These are phyloP conservation scores for Cliona cf. orientalis DNA, from an alignment of 37 sponge, comb jelly and placozoan genomes.

Conservation along the genomic window DNA sequence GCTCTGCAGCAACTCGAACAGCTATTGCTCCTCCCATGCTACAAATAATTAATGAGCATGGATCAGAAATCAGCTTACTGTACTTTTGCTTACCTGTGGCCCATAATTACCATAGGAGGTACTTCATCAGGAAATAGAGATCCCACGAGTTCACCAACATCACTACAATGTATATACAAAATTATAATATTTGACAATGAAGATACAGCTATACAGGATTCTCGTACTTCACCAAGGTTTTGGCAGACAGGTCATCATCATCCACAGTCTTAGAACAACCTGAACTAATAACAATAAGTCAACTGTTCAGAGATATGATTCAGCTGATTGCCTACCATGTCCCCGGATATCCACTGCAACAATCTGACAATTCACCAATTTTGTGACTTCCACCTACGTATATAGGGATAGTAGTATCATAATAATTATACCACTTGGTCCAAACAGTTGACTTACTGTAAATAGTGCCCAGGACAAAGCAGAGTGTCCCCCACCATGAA, in stretches of 20 bases:
- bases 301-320: neutral
- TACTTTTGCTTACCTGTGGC: slow-evolving; percentile 75
- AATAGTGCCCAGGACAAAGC: slow-evolving; percentile 96
- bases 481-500: slow-evolving; percentile 98
- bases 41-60: neutral
- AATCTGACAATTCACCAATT: slow-evolving; percentile 58
- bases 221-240: slow-evolving; percentile 62
- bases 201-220: too few species aligned
- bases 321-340: slow-evolving; percentile 57
- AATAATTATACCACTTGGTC: neutral
- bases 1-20: slow-evolving; percentile 66
- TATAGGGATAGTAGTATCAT: neutral
- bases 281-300: slow-evolving; percentile 12
- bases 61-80: neutral
- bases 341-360: slow-evolving; percentile 83
- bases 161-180: slow-evolving; percentile 30
- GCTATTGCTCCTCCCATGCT: slow-evolving; percentile 99
- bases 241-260: slow-evolving; percentile 70
- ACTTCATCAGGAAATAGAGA: slow-evolving; percentile 25
- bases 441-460: slow-evolving; percentile 53
- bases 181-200: neutral
- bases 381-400: slow-evolving; percentile 39
- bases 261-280: slow-evolving; percentile 71
- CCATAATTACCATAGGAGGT: slow-evolving; percentile 87
- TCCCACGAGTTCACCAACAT: slow-evolving; percentile 38